phyloP scores from a whole-genome alignment of 2,113 vertebrate species.

The Callaeas wilsoni region DNA sequence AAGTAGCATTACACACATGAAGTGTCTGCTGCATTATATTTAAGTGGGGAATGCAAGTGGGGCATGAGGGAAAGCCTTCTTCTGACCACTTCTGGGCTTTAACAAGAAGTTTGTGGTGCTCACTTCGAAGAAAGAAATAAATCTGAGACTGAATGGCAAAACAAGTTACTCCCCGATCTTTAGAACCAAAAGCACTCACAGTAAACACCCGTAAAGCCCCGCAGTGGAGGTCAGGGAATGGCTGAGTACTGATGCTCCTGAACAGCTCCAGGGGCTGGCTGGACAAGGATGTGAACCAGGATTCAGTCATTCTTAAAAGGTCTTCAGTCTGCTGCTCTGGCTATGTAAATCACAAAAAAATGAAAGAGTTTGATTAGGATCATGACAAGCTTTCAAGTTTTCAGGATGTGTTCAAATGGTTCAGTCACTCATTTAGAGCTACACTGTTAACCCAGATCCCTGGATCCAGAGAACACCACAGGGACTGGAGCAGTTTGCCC shows the following conservation, averaged over 20 bases:
- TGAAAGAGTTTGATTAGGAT: not conserved
- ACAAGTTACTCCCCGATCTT: not conserved
- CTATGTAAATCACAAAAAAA: constrained; percentile 22
- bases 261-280: constrained; percentile 86
- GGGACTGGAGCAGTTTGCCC: not conserved
- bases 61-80: not conserved
- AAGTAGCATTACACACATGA: not conserved
- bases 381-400: not conserved
- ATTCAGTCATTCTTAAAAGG: constrained; percentile 86
- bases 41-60: not conserved
- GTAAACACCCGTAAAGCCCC: constrained; percentile 85
- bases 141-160: not conserved
- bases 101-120: not conserved
- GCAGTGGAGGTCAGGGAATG: constrained; percentile 92
- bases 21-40: not conserved
- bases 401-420: not conserved
- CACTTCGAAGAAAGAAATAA: not conserved
- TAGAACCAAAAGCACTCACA: constrained; percentile 65
- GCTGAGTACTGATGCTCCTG: constrained; percentile 86
- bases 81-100: not conserved
- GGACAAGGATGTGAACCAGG: constrained; percentile 86
- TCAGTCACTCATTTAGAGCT: not conserved
- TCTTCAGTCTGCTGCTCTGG: constrained; percentile 93
- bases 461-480: not conserved
- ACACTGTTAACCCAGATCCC: not conserved